phyloP scores from a whole-genome alignment of 2,113 vertebrate species.

The Rhinopomastus cyanomelas region DNA sequence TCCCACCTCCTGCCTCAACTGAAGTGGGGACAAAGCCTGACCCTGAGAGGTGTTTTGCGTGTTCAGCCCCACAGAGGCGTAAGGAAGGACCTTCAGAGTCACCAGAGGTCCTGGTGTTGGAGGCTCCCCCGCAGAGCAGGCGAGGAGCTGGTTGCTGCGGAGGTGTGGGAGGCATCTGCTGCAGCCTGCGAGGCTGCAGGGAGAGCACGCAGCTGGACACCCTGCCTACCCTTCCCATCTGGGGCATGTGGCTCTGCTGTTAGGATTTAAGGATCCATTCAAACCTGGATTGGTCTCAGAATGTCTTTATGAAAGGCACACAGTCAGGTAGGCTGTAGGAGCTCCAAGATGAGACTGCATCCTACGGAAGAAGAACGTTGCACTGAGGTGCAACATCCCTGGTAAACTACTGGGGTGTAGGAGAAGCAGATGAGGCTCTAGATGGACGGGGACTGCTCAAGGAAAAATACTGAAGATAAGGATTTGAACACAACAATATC shows the following conservation, averaged over 20 bases:
- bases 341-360: not conserved
- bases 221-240: not conserved
- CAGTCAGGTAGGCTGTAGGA: not conserved
- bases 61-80: not conserved
- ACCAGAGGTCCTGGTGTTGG: not conserved
- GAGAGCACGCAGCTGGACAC: not conserved
- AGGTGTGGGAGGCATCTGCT: not conserved
- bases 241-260: not conserved
- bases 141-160: accelerated
- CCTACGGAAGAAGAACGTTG: not conserved
- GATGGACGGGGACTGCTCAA: not conserved
- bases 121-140: not conserved
- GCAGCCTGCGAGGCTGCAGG: not conserved
- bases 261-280: not conserved
- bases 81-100: not conserved
- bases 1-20: not conserved
- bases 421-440: not conserved
- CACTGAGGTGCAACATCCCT: not conserved
- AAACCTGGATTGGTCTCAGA: not conserved
- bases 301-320: not conserved
- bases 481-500: not conserved
- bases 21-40: not conserved
- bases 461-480: not conserved
- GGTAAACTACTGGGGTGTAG: not conserved
- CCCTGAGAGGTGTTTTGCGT: not conserved